These are phyloP conservation scores for Heliconius erato DNA, from an alignment of 2,888 invertebrate species.

Conservation along the genomic window DNA sequence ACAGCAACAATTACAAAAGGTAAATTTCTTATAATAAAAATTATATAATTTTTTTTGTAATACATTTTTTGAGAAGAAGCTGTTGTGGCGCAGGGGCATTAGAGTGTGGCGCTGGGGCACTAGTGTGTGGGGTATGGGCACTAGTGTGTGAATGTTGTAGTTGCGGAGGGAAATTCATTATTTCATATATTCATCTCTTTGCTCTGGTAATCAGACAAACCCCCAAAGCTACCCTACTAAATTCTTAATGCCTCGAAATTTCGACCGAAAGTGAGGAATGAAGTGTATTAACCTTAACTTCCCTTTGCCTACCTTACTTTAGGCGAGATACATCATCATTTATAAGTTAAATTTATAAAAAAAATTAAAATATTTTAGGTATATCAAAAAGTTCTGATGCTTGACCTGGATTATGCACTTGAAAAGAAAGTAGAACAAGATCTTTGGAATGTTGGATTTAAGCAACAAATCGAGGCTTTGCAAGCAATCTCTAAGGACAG, in stretches of 20 bases:
- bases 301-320: no score
- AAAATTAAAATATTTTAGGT: constrained; percentile 73
- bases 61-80: not conserved
- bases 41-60: constrained; percentile 2
- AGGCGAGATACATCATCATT: not conserved
- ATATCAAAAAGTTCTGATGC: constrained; percentile 90
- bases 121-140: no score
- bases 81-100: no score
- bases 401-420: constrained; percentile 94
- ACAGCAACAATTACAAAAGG: constrained; percentile 83
- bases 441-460: constrained; percentile 95
- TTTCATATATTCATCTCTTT: no score
- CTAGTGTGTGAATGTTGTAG: no score
- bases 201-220: no score
- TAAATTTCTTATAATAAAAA: constrained; percentile 48
- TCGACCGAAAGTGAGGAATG: no score
- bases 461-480: constrained; percentile 92
- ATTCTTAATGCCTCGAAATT: no score
- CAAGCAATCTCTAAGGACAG: constrained; percentile 92
- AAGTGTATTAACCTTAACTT: no score
- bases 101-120: no score
- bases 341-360: not conserved
- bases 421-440: constrained; percentile 96
- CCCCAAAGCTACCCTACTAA: no score
- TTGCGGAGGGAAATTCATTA: no score